These are phyloP conservation scores for Ophion slaviceki DNA, from an alignment of 2,888 invertebrate species.

Conservation along the genomic window DNA sequence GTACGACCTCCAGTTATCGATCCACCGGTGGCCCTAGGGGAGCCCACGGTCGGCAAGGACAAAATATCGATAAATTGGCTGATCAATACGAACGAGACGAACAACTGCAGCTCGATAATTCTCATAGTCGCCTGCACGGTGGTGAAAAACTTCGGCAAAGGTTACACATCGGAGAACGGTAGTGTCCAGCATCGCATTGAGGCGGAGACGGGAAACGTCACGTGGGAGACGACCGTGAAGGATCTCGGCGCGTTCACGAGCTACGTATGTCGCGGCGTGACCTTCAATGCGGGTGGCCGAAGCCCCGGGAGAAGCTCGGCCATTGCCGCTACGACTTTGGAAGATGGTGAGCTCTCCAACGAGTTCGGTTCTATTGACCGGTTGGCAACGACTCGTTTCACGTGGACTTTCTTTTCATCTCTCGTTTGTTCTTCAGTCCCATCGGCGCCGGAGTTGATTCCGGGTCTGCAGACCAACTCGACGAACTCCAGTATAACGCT, in stretches of 20 bases:
- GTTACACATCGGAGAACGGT: conserved; percentile 67
- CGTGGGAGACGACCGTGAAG: conserved; percentile 63
- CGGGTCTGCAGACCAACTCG: conserved; percentile 34
- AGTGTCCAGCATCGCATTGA: conserved; percentile 26
- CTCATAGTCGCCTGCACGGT: conserved; percentile 71
- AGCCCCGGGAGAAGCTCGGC: conserved; percentile 69
- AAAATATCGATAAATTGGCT: conserved; percentile 72
- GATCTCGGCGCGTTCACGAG: conserved; percentile 75
- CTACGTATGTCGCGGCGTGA: conserved; percentile 73
- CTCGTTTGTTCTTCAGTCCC: conserved; percentile 70
- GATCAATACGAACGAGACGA: conserved; percentile 69
- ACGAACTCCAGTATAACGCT: conserved; percentile 70
- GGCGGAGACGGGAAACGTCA: conserved; percentile 40
- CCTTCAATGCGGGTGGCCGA: conserved; percentile 69
- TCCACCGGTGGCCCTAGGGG: conserved; percentile 59
- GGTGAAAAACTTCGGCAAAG: conserved; percentile 69
- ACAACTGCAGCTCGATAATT: conserved; percentile 71
- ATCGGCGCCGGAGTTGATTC: conserved; percentile 64
- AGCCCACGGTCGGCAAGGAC: conserved; percentile 39
- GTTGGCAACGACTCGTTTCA: too few relatives aligned
- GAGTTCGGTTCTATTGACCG: neutral
- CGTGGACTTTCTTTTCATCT: neutral
- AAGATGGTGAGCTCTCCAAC: conserved; percentile 72
- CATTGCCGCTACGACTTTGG: conserved; percentile 68
- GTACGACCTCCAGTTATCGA: conserved; percentile 62